Evolutionary conservation across 2,888 invertebrate genomes (phyloP), one percentile per base, ranked within the genome.

Genomic region (Abrostola triplasia): DNA sequence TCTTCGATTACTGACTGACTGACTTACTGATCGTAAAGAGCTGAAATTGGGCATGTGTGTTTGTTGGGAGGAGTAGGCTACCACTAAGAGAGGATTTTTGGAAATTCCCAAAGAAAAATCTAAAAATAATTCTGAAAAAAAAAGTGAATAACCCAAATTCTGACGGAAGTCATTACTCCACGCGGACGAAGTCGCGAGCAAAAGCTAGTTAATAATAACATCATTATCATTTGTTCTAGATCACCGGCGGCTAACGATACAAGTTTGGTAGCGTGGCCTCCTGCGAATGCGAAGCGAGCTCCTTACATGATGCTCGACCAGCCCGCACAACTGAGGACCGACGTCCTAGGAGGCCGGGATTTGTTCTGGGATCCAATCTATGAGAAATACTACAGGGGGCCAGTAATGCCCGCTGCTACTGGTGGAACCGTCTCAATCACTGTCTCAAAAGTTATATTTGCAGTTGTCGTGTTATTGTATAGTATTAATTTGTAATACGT

Each of bases 291-390:
- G 0, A 55, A 75, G 36, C 47, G 81, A 53, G 69, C 81, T 6
- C 87, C 87, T 1, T 73, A 88, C 58, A 84, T 88, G 84, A 82
- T 83, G 0, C 63, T 90, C 4, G 82, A 83, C 6, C 38, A 60
- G 5, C 63, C 64, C 8, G 63, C 84, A 36, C 69, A 79, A 52
- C 54, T 88, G 38, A 56, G 65, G 35, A 5, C 47, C 55, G 67
- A 47, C 67, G 74, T 8, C 64, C 67, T 85, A 37, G 63, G 76
- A 40, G 67, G 80, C 6, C 79, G 86, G 6, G 68, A 71, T 0
- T 61, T 55, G 7, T 81, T 88, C 67, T 89, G 89, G 89, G 84
- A 88, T 42, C 50, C 59, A 6, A 83, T 89, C 12, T 89, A 88
- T 55, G 73, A 80, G 5, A 61, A 75, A 42, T 62, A 87, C 63